These are phyloP conservation scores for Patella ulyssiponensis DNA, from an alignment of 2,888 invertebrate species.

Conservation along the genomic window DNA sequence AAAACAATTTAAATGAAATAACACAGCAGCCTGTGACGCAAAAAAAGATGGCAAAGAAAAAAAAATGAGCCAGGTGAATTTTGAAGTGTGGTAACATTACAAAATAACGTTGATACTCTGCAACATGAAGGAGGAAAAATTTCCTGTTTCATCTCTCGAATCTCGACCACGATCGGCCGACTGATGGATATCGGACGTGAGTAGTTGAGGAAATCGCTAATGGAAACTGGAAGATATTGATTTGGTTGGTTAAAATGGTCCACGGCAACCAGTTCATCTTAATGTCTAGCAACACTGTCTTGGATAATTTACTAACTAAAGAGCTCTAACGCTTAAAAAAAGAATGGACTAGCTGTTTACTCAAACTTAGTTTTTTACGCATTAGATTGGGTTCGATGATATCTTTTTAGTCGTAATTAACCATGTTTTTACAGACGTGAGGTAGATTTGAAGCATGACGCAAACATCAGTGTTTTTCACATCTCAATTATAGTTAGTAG, in stretches of 20 bases:
- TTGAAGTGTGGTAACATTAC: neutral
- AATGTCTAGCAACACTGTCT: no score
- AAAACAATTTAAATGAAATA: neutral
- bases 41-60: neutral
- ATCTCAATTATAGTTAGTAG: no score
- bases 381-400: no score
- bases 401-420: no score
- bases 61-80: neutral
- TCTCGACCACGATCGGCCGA: neutral
- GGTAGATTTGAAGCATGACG: no score
- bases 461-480: no score
- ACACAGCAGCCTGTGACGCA: neutral
- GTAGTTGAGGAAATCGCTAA: conserved; percentile 9
- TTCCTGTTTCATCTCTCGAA: conserved; percentile 6
- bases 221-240: conserved; percentile 11
- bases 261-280: no score
- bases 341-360: no score
- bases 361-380: no score
- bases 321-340: no score
- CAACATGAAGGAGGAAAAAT: conserved; percentile 3
- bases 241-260: neutral
- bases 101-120: neutral
- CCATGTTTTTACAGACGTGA: no score
- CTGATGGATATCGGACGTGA: conserved; percentile 5
- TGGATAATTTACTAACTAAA: no score